Conservation (phyloP, 2,888 invertebrate species). For the Priocnemis perturbator region DNA sequence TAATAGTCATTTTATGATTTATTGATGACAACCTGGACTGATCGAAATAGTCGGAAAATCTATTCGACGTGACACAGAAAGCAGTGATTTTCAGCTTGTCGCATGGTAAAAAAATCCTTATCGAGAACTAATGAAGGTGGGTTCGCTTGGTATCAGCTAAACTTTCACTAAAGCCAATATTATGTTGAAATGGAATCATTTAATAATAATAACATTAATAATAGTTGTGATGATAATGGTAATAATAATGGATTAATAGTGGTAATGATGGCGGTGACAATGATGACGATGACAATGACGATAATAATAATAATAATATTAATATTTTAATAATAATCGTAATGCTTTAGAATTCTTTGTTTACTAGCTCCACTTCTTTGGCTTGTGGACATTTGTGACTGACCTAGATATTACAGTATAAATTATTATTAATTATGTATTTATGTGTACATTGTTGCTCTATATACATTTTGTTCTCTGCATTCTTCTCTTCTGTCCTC, state of each 20-base stretch:
- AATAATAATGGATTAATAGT: neutral
- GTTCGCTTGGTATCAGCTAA: no score
- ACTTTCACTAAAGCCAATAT: no score
- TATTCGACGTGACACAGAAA: no score
- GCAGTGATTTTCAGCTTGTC: no score
- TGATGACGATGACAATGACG: slow-evolving; percentile 11
- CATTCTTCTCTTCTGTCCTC: slow-evolving; percentile 1
- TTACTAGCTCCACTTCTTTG: slow-evolving; percentile 74
- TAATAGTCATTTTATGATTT: no score
- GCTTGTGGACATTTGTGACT: slow-evolving; percentile 72
- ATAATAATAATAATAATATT: slow-evolving; percentile 7
- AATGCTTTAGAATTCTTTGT: slow-evolving; percentile 23
- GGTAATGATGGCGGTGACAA: slow-evolving; percentile 4
- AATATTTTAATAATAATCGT: slow-evolving; percentile 20
- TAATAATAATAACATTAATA: no score
- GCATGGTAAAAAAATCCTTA: no score
- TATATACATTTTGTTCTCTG: slow-evolving; percentile 5
- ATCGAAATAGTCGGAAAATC: no score
- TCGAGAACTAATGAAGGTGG: no score
- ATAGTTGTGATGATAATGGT: neutral
- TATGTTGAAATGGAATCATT: no score
- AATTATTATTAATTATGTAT: slow-evolving; percentile 50
- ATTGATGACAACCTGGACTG: no score
- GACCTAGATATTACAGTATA: slow-evolving; percentile 58
- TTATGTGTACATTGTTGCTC: neutral